Percentiles rank a stretch among this genome's conserved stretches.
phyloP scores from a whole-genome alignment of 2,113 vertebrate genomes.

The Hiodon alosoides region DNA sequence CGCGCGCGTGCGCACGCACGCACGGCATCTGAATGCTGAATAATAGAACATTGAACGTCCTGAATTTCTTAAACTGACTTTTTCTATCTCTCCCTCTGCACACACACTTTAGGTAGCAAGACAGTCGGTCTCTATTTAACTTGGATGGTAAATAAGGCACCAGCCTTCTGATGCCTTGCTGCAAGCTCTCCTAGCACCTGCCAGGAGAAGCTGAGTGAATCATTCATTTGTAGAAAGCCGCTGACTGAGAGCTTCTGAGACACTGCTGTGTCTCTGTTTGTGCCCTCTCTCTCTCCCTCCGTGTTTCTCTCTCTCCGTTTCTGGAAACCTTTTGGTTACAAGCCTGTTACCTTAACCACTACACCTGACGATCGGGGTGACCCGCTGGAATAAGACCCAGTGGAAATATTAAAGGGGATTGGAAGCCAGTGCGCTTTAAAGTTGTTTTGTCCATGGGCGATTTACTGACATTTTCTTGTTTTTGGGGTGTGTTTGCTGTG shows the following conservation, averaged over 20 bases:
- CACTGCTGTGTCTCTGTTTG: constrained; percentile 24
- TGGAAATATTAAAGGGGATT: too few relatives aligned
- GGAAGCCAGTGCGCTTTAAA: too few relatives aligned
- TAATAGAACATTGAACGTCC: neutral
- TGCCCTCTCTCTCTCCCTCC: constrained; percentile 4
- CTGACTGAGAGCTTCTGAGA: neutral
- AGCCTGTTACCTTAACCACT: too few relatives aligned
- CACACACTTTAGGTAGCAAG: neutral
- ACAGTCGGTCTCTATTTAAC: constrained; percentile 2
- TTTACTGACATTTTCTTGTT: too few relatives aligned
- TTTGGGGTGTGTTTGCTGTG: too few relatives aligned
- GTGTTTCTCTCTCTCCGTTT: neutral
- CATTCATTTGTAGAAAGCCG: constrained; percentile 16
- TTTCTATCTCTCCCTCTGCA: neutral
- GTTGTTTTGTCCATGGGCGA: too few relatives aligned
- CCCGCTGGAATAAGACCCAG: too few relatives aligned
- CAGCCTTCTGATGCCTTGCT: neutral
- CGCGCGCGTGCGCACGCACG: too few relatives aligned
- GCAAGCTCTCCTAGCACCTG: neutral
- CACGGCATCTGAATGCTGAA: neutral
- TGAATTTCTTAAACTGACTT: neutral
- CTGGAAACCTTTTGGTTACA: too few relatives aligned
- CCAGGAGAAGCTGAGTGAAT: constrained; percentile 1
- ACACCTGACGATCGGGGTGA: too few relatives aligned
- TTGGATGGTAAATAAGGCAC: neutral